phyloP scores from a whole-genome alignment of 2,797 vertebrate genomes.

The Dermochelys coriacea region DNA sequence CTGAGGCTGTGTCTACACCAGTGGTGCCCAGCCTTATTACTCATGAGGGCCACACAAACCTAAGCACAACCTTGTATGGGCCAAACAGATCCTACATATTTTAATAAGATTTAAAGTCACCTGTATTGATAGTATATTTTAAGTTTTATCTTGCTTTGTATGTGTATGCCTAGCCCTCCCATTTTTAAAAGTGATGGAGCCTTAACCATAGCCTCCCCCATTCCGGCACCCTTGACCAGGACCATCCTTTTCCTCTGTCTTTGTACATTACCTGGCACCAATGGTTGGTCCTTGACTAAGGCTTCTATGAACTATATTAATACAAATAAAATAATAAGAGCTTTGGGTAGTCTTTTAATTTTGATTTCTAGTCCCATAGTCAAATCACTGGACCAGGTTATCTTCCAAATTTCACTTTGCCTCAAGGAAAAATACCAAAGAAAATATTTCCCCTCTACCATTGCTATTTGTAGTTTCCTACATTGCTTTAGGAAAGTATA shows the following conservation, averaged over 20 bases:
- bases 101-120: too few relatives aligned
- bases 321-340: background rate
- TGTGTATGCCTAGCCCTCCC: too few relatives aligned
- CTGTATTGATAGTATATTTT: too few relatives aligned
- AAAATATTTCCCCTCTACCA: background rate
- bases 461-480: background rate
- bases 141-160: too few relatives aligned
- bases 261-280: background rate
- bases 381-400: background rate
- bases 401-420: background rate
- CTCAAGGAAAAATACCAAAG: background rate
- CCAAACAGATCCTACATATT: too few relatives aligned
- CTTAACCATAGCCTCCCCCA: too few relatives aligned
- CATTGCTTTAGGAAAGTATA: background rate
- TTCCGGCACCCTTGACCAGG: background rate
- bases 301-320: background rate
- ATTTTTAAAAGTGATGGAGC: too few relatives aligned
- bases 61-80: too few relatives aligned
- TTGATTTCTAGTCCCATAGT: background rate
- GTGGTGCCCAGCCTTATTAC: too few relatives aligned
- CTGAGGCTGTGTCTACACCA: background rate
- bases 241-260: background rate
- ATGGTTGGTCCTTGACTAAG: background rate
- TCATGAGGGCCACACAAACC: too few relatives aligned
- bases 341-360: background rate